Evolutionary conservation across 2,113 vertebrate genomes (phyloP), one percentile per base, ranked within the genome.

Genomic region (Plotosus lineatus): DNA sequence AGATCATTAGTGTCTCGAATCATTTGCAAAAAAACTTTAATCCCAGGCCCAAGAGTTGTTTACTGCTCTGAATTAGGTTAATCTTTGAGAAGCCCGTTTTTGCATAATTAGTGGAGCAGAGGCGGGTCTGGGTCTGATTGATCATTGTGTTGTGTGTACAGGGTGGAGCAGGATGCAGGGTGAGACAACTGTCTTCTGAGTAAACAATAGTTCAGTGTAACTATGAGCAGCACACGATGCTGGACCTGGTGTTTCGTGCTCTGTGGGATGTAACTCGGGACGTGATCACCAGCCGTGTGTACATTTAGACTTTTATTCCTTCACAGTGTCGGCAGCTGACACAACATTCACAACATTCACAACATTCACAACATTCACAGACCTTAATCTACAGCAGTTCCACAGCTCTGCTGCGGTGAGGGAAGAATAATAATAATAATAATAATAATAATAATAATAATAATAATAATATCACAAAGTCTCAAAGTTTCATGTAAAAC

Each of bases 51-150:
- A 78, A 80, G 85, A 90, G 81, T 89, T 91, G 91, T 92, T 92
- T 92, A 91, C 86, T 89, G 85, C 84, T 23, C 76, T 87, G 91
- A 93, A 92, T 92, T 91, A 92, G 92, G 92, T 93, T 93, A 94
- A 94, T 94, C 92, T 92, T 88, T 80, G 78, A 68, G 75, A 15
- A n/a, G 6, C 12, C 69, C 75, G 89, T 92, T 91, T 93, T 92
- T 91, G 87, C 90, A 93, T 93, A 93, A 93, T 94, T 91, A 90
- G 89, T 90, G 90, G 88, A 88, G 80, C 87, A 87, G 72, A 74
- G 76, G 71, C 71, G 75, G 75, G 78, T 82, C 69, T 77, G 56
- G 58, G 66, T 44, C 72, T 86, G 81, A 86, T 78, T 79, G 81
- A 84, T 46, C 50, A 17, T 5, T 78, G 4, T 71, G 40, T 63